Base-by-base conservation (phyloP, 2,113 vertebrate genomes). In the Carollia perspicillata region DNA sequence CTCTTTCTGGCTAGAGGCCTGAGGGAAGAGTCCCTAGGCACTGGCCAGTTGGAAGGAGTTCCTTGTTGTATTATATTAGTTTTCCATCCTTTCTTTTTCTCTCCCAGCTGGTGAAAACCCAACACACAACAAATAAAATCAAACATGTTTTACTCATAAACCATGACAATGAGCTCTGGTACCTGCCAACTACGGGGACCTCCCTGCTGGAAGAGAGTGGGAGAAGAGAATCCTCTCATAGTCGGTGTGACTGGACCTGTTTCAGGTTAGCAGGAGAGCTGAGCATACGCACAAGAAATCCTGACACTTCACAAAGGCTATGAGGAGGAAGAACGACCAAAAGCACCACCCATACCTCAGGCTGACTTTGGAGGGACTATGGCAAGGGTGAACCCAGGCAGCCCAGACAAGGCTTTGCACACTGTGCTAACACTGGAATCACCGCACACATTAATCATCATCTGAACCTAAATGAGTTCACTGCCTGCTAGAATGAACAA, bases 331-430 rank as follows among this genome's bases (percentile, higher is more conserved):
- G 17, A 2, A 17, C 11, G 10, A 28, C 3, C 3, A 16, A 37
- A 69, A 58, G 3, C 0, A 44, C 5, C 1, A 26, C 2, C 13
- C 30, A 47, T 42, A 8, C 80, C n/a, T 80, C 22, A 33, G 49
- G 60, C 17, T 89, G 44, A 7, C 35, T 40, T 40, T 7, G 17
- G 8, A 81, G 2, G 44, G 33, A 2, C 6, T 40, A 16, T 35
- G 3, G 2, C 1, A 4, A 33, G 3, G 9, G 3, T 55, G 8
- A 8, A 37, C 0, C 0, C 51, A 72, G 8, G 33, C 8, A 42
- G n/a, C 2, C 3, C 33, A 87, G 5, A 4, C 81, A 58, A 37
- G 4, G 0, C 33, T 49, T 42, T 75, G 28, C 37, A 49, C 68
- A 35, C 3, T 18, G 1, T 49, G 37, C 16, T 22, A 22, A 49